Conservation (phyloP, 2,888 invertebrate genomes). For the Hirtodrosophila alboralis region DNA sequence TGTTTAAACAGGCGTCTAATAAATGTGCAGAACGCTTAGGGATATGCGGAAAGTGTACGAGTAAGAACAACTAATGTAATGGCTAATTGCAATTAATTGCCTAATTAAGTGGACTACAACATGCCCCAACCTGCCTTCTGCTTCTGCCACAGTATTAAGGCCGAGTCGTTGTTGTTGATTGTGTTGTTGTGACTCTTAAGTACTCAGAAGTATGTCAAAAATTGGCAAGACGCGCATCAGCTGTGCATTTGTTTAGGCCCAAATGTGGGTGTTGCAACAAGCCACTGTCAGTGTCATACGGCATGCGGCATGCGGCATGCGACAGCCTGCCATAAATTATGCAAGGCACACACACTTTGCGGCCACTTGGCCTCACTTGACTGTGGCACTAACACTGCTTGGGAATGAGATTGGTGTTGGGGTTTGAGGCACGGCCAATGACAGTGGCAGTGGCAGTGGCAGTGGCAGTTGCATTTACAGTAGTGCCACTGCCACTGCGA, state of each 20-base stretch:
- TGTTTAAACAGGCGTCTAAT: no score
- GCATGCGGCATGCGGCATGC: conserved; percentile 6
- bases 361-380: conserved; percentile 45
- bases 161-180: no score
- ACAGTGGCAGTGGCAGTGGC: conserved; percentile 2
- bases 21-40: background rate
- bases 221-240: conserved; percentile 40
- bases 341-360: conserved; percentile 43
- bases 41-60: conserved; percentile 1
- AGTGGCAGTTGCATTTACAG: conserved; percentile 2
- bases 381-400: conserved; percentile 26
- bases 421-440: conserved; percentile 6
- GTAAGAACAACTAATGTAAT: conserved; percentile 29
- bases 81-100: conserved; percentile 69
- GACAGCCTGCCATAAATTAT: conserved; percentile 51
- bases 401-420: background rate
- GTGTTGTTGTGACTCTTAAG: conserved; percentile 9
- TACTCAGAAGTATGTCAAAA: conserved; percentile 24
- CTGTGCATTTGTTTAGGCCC: conserved; percentile 48
- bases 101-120: conserved; percentile 50
- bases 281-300: conserved; percentile 9
- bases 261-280: conserved; percentile 3
- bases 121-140: no score
- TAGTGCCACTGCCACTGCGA: conserved; percentile 25
- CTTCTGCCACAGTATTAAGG: no score